Percentiles rank a stretch among this genome's conserved stretches.
Conservation (phyloP, 1,140 invertebrate genomes). For the Wasmannia auropunctata region DNA sequence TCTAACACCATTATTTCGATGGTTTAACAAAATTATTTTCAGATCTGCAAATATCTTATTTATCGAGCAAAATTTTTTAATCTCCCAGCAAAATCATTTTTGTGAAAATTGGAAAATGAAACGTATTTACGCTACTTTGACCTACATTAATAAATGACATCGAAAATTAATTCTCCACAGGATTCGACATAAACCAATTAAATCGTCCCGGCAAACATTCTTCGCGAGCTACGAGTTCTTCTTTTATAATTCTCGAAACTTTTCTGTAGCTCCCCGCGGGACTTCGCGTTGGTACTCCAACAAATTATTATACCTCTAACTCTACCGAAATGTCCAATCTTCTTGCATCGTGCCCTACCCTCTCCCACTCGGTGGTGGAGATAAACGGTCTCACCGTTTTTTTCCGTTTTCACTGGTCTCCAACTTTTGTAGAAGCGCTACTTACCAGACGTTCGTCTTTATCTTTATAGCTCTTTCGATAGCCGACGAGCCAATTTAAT, state of each 20-base stretch:
- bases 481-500: constrained; percentile 45
- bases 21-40: too few species aligned
- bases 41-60: too few species aligned
- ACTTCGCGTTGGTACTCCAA: constrained; percentile 29
- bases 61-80: too few species aligned
- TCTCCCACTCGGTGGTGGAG: not conserved
- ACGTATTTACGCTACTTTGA: not conserved
- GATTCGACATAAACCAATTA: constrained; percentile 42
- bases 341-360: constrained; percentile 25
- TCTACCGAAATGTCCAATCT: constrained; percentile 55
- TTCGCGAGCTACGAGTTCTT: constrained; percentile 9
- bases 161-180: not conserved
- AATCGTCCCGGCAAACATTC: constrained; percentile 39
- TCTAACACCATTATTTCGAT: too few species aligned
- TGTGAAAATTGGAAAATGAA: not conserved
- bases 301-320: constrained; percentile 57
- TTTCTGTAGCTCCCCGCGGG: not conserved
- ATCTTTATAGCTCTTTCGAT: constrained; percentile 49
- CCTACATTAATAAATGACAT: not conserved
- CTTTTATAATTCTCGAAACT: constrained; percentile 50
- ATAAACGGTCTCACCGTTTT: constrained; percentile 50
- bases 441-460: constrained; percentile 50
- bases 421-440: constrained; percentile 45
- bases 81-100: too few species aligned
- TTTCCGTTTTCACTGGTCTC: constrained; percentile 44